Evolutionary conservation across 2,797 vertebrate species (phyloP).

Genomic region (Champsocephalus esox): DNA sequence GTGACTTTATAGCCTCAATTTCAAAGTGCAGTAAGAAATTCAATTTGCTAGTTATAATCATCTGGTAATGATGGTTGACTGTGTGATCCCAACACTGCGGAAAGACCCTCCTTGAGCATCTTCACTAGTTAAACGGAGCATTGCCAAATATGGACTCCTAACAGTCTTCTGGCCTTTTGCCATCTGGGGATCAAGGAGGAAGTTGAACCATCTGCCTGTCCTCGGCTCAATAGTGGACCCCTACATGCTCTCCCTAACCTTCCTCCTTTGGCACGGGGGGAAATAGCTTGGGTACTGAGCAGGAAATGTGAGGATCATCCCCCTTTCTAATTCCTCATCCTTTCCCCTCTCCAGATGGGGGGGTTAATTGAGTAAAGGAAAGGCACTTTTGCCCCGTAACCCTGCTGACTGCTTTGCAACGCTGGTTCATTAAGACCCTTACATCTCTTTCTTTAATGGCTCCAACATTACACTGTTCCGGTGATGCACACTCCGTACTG

Average conservation of each 20-base stretch:
- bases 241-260: slow-evolving; percentile 58
- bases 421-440: slow-evolving; percentile 61
- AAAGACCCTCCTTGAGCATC: slow-evolving; percentile 11
- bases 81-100: neutral
- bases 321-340: slow-evolving; percentile 66
- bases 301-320: slow-evolving; percentile 65
- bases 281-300: slow-evolving; percentile 58
- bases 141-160: slow-evolving; percentile 58
- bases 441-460: slow-evolving; percentile 52
- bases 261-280: slow-evolving; percentile 59
- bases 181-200: slow-evolving; percentile 73
- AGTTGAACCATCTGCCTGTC: slow-evolving; percentile 78
- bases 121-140: slow-evolving; percentile 49
- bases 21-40: neutral
- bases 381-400: slow-evolving; percentile 66
- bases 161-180: slow-evolving; percentile 68
- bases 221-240: slow-evolving; percentile 66
- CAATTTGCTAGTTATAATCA: neutral
- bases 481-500: slow-evolving; percentile 16
- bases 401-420: slow-evolving; percentile 61
- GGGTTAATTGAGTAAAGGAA: slow-evolving; percentile 81
- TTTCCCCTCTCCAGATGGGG: slow-evolving; percentile 75
- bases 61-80: neutral
- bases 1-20: neutral
- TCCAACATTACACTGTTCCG: slow-evolving; percentile 47